phyloP scores from a whole-genome alignment of 2,797 vertebrate genomes.

The Muscicapa striata region DNA sequence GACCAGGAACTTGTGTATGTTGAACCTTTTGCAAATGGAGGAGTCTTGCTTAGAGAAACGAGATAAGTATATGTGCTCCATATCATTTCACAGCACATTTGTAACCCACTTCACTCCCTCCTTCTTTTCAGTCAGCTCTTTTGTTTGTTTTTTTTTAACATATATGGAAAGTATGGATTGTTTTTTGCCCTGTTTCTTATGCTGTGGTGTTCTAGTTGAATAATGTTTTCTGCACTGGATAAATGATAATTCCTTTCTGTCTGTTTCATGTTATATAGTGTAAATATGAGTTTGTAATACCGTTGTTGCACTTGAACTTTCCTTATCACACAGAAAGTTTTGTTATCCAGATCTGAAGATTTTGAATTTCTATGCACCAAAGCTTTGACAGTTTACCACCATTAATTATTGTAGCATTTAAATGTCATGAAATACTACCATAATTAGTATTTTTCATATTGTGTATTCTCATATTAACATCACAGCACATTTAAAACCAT shows the following conservation, averaged over 20 bases:
- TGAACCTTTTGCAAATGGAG: neutral
- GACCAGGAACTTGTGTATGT: neutral
- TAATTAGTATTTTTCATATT: neutral
- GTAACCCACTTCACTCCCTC: conserved; percentile 23
- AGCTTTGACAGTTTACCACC: conserved; percentile 54
- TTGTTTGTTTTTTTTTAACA: neutral
- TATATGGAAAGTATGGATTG: neutral
- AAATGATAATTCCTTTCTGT: conserved; percentile 16
- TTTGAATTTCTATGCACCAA: conserved; percentile 49
- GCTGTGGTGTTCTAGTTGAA: conserved; percentile 41
- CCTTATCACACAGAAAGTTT: conserved; percentile 17
- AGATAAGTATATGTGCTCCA: neutral
- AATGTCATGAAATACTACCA: neutral
- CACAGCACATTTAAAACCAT: neutral
- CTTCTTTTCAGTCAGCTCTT: conserved; percentile 33
- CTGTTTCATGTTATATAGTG: conserved; percentile 47
- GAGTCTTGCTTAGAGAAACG: neutral
- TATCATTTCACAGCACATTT: conserved; percentile 23
- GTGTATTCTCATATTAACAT: neutral
- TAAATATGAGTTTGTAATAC: conserved; percentile 35
- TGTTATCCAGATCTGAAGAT: conserved; percentile 17
- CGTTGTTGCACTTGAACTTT: conserved; percentile 48
- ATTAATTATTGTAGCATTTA: conserved; percentile 42
- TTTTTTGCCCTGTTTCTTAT: neutral
- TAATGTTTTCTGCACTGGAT: conserved; percentile 29